Conservation (phyloP, 2,888 invertebrate genomes). For the Therioaphis trifolii region DNA sequence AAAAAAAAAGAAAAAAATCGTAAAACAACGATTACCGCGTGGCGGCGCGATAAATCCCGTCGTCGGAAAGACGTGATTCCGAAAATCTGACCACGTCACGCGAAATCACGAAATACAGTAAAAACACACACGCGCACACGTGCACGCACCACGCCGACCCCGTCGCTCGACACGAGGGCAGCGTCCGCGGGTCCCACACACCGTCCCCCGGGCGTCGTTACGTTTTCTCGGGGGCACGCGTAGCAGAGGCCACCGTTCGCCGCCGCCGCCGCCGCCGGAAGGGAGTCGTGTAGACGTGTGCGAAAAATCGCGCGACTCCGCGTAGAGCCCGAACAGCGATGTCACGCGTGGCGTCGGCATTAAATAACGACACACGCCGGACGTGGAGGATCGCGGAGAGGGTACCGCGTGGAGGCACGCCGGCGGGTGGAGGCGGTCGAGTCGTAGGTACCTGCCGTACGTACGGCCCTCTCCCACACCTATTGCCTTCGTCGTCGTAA, state of each 20-base stretch:
- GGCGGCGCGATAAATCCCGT: not conserved
- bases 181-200: no score
- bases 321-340: no score
- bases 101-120: not conserved
- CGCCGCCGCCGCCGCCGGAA: not conserved
- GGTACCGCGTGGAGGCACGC: no score
- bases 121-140: no score
- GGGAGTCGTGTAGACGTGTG: no score
- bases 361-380: no score
- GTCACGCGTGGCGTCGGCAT: no score
- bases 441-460: not conserved
- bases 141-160: no score
- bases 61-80: not conserved
- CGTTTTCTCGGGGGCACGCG: not conserved
- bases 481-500: not conserved
- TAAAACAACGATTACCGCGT: no score
- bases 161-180: no score
- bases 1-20: no score
- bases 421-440: not conserved
- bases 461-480: not conserved
- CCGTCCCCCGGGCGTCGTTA: slow-evolving; percentile 39
- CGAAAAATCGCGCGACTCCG: no score
- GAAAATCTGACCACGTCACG: not conserved
- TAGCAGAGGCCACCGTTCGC: not conserved
- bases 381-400: not conserved